Percentiles rank a stretch among this genome's conserved stretches.
Evolutionary conservation across 1,140 invertebrate species (phyloP).

Genomic region (Heliothis subflexa): DNA sequence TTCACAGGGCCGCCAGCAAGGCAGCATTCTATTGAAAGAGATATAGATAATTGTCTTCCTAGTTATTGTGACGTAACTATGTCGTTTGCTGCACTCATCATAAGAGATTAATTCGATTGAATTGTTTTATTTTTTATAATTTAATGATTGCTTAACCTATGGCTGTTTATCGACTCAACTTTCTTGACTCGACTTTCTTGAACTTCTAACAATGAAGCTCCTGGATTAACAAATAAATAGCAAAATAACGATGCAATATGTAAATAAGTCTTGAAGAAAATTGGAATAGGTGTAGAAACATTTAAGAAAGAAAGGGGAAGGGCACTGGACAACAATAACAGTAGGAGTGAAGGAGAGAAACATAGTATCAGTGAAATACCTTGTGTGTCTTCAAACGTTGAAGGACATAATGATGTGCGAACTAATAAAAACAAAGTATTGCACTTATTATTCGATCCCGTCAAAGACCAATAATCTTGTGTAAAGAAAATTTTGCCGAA

Average conservation of each 20-base stretch:
- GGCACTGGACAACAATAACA: slow-evolving; percentile 21
- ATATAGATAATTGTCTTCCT: no score
- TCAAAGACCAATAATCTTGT: no score
- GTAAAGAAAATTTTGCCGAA: no score
- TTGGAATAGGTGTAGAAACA: neutral
- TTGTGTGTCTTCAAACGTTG: slow-evolving; percentile 41
- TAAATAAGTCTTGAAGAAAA: no score
- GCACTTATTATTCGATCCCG: slow-evolving; percentile 17
- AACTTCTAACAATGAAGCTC: no score
- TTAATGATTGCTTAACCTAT: no score
- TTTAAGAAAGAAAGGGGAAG: slow-evolving; percentile 6
- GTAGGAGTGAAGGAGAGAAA: slow-evolving; percentile 20
- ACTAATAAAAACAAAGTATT: slow-evolving; percentile 40
- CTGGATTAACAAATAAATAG: no score
- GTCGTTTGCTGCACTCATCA: neutral
- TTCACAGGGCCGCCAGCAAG: neutral
- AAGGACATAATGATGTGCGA: slow-evolving; percentile 39
- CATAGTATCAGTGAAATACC: slow-evolving; percentile 28
- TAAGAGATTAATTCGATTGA: neutral
- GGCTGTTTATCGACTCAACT: no score
- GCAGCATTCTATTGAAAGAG: neutral
- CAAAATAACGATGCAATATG: no score
- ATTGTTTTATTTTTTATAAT: no score
- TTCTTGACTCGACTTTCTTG: no score
- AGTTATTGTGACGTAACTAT: neutral